phyloP scores from a whole-genome alignment of 2,113 vertebrate genomes.

The Caloenas nicobarica region DNA sequence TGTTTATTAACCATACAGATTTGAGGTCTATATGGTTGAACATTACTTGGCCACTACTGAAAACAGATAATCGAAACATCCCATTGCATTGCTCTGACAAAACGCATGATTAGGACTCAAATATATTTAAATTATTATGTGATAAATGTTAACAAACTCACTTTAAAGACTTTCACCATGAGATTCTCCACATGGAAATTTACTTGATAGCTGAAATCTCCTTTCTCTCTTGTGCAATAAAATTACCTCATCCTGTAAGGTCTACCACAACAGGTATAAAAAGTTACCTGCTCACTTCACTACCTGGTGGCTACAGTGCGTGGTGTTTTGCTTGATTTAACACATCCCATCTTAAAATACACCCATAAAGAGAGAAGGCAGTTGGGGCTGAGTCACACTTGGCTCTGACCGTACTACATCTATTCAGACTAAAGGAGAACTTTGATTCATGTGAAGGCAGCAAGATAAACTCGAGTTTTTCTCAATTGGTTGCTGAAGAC shows the following conservation, averaged over 20 bases:
- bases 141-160: background rate
- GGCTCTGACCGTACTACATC: background rate
- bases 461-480: background rate
- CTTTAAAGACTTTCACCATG: background rate
- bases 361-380: background rate
- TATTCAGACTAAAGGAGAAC: background rate
- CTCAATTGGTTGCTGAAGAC: background rate
- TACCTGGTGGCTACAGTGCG: background rate
- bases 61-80: background rate
- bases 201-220: background rate
- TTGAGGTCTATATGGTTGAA: background rate
- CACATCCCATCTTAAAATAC: background rate
- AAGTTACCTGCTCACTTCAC: background rate
- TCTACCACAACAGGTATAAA: background rate
- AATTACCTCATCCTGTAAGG: background rate
- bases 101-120: background rate
- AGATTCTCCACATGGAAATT: background rate
- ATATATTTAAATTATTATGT: background rate
- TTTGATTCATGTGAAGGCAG: background rate
- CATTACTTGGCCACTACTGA: background rate
- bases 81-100: background rate
- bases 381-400: background rate
- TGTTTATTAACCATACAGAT: background rate
- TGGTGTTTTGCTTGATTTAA: background rate
- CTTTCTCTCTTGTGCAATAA: background rate